Conservation (phyloP, 2,113 vertebrate species). For the Erpornis zantholeuca region DNA sequence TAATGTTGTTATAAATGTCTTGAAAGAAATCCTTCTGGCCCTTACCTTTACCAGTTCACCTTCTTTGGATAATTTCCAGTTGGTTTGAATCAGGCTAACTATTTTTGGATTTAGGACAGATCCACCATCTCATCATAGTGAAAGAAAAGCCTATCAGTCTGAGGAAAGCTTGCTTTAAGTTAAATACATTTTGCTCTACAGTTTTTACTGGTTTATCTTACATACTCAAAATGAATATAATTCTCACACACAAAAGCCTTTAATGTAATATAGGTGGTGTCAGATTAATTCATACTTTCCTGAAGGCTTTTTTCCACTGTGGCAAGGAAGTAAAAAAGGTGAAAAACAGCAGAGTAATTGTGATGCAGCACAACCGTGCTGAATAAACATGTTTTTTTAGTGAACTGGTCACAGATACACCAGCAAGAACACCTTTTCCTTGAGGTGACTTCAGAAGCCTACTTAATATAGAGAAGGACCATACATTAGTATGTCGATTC, state of each 20-base stretch:
- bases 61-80: neutral
- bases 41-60: neutral
- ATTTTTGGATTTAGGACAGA: neutral
- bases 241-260: neutral
- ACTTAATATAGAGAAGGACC: neutral
- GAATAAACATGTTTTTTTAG: neutral
- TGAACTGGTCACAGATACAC: neutral
- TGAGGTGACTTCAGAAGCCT: neutral
- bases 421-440: neutral
- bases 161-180: neutral
- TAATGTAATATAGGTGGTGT: neutral
- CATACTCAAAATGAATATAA: neutral
- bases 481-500: neutral
- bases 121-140: neutral
- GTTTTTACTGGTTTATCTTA: neutral
- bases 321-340: neutral
- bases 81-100: neutral
- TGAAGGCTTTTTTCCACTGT: neutral
- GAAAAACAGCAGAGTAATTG: neutral
- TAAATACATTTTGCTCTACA: neutral
- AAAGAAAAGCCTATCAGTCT: neutral
- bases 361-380: neutral
- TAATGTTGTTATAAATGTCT: neutral
- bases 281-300: neutral
- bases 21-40: neutral